Evolutionary conservation across 2,113 vertebrate genomes (phyloP), one percentile per base, ranked within the genome.

Genomic region (Scomber scombrus): DNA sequence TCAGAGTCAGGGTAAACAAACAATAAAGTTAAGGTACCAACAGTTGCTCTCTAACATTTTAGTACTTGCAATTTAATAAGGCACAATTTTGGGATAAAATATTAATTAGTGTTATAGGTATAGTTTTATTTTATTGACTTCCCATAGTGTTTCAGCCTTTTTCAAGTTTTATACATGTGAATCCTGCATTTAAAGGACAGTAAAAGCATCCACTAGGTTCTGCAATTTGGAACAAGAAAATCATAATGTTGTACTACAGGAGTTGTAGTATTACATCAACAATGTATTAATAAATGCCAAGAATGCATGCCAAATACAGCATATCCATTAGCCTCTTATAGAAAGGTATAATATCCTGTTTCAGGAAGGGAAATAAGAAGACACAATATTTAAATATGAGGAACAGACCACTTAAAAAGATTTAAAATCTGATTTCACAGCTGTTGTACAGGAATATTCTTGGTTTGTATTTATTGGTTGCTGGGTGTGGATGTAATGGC

Each of bases 51-150:
- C 12, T 19, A 21, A 11, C 18, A 8, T 16, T 43, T 18, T 11
- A 3, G 31, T 19, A 61, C 5, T 31, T 49, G 13, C 15, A 50
- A 13, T 14, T 21, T 70, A 12, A 46, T n/a, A 23, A 10, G 3
- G 15, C 5, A 31, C 26, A 7, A 18, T 67, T 34, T 14, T 26
- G 19, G 3, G 52, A 55, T 1, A 16, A 4, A 47, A 19, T 16
- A 47, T 47, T 1, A 16, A 11, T 49, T 26, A 23, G 34, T 40
- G 7, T 40, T 40, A 40, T 40, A 40, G 34, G 31, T 34, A 34
- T 34, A 34, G 4, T 40, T 40, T 29, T 57, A 49, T 47, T 65
- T 50, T 49, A 50, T 65, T 66, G 46, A 66, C 3, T 51, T 67
- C 1, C 29, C 16, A 67, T 26, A 51, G 47, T 46, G 40, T 16